These are phyloP conservation scores for Melanotaenia maccullochi DNA, from an alignment of 2,797 vertebrate species.

Conservation along the genomic window DNA sequence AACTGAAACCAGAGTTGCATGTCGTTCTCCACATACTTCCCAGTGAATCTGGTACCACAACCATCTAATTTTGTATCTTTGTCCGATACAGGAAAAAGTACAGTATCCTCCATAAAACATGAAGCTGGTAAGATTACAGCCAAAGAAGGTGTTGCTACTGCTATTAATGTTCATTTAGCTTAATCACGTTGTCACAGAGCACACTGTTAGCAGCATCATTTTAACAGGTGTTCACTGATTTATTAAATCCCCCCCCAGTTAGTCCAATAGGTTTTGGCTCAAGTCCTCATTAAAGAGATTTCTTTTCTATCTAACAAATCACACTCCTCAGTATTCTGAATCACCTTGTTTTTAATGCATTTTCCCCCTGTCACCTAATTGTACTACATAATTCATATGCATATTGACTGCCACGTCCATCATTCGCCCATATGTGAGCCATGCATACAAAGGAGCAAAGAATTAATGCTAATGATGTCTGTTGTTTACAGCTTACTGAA, in stretches of 20 bases:
- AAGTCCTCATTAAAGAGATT: not conserved
- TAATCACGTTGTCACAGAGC: not conserved
- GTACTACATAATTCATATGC: too few species aligned
- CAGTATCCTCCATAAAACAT: constrained; percentile 42
- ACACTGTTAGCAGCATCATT: not conserved
- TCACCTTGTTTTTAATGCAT: too few species aligned
- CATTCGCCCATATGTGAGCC: too few species aligned
- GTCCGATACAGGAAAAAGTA: constrained; percentile 23
- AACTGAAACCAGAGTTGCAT: constrained; percentile 18
- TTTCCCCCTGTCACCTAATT: too few species aligned
- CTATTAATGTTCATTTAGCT: constrained; percentile 41
- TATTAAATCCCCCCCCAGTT: too few species aligned
- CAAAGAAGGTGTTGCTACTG: constrained; percentile 32
- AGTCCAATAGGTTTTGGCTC: not conserved
- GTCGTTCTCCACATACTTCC: constrained; percentile 10
- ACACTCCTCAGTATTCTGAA: not conserved
- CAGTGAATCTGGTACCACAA: constrained; percentile 40
- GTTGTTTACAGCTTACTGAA: too few species aligned
- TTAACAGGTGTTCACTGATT: not conserved
- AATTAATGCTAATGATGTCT: too few species aligned
- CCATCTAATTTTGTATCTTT: constrained; percentile 40
- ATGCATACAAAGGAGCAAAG: too few species aligned
- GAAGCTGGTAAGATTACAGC: constrained; percentile 44
- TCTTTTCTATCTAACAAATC: not conserved
- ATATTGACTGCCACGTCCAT: too few species aligned